Evolutionary conservation across 2,797 vertebrate species (phyloP).

Genomic region (Melanotaenia boesemani): DNA sequence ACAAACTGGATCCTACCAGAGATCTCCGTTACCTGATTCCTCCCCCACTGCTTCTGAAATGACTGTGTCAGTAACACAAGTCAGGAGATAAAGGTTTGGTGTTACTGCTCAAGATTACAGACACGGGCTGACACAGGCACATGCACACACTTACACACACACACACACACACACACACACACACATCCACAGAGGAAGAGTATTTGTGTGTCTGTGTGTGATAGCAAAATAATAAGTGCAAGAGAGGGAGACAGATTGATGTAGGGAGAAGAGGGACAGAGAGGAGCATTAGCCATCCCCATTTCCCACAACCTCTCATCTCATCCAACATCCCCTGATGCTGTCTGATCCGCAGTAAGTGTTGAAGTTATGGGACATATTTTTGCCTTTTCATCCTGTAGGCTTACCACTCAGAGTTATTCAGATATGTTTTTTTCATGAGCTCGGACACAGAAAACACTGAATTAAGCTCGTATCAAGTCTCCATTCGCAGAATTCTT

Average conservation of each 20-base stretch:
- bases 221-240: constrained; percentile 52
- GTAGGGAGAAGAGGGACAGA: constrained; percentile 51
- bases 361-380: constrained; percentile 37
- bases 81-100: constrained; percentile 60
- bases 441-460: not conserved
- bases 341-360: constrained; percentile 39
- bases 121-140: constrained; percentile 17
- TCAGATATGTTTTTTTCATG: constrained; percentile 7
- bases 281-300: constrained; percentile 60
- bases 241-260: constrained; percentile 46
- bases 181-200: constrained; percentile 8
- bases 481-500: not conserved
- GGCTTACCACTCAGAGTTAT: constrained; percentile 34
- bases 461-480: constrained; percentile 6
- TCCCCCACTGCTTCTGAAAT: constrained; percentile 52
- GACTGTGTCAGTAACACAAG: constrained; percentile 61
- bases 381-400: constrained; percentile 48
- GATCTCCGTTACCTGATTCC: constrained; percentile 52
- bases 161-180: constrained; percentile 3
- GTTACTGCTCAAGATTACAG: constrained; percentile 58
- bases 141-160: constrained; percentile 9
- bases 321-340: constrained; percentile 43
- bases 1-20: constrained; percentile 49
- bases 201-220: constrained; percentile 45
- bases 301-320: constrained; percentile 63